Evolutionary conservation across 2,113 vertebrate species (phyloP).

Genomic region (Panthera leo): DNA sequence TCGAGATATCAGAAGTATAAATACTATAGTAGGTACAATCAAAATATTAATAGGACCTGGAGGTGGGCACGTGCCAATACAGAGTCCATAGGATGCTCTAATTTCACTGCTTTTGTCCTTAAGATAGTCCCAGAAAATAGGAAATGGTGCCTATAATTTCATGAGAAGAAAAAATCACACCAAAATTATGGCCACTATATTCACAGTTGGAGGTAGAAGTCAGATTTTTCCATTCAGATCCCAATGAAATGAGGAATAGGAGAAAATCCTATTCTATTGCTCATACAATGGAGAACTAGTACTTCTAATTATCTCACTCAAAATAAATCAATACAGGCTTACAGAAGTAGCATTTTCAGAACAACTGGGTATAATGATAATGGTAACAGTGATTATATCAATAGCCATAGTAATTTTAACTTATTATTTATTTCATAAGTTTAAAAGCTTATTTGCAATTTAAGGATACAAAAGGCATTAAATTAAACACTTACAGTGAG

Average conservation of each 20-base stretch:
- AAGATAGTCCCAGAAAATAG: background rate
- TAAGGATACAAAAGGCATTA: background rate
- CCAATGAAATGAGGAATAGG: background rate
- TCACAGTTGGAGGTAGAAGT: background rate
- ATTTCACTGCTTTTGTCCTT: background rate
- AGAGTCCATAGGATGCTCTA: background rate
- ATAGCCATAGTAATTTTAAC: background rate
- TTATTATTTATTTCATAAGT: background rate
- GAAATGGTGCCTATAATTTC: background rate
- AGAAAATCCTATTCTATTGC: background rate
- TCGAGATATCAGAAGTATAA: background rate
- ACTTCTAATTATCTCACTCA: background rate
- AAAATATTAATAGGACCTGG: background rate
- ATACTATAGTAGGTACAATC: background rate
- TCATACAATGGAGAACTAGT: background rate
- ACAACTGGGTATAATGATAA: background rate
- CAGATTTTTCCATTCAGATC: background rate
- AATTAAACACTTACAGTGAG: background rate
- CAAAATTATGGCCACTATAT: background rate
- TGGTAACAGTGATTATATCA: background rate
- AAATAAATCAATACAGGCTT: background rate
- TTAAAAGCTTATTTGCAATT: background rate
- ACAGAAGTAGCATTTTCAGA: background rate
- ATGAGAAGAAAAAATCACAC: background rate
- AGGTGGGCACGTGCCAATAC: background rate